phyloP scores from a whole-genome alignment of 2,113 vertebrate species.

The Puntigrus tetrazona region DNA sequence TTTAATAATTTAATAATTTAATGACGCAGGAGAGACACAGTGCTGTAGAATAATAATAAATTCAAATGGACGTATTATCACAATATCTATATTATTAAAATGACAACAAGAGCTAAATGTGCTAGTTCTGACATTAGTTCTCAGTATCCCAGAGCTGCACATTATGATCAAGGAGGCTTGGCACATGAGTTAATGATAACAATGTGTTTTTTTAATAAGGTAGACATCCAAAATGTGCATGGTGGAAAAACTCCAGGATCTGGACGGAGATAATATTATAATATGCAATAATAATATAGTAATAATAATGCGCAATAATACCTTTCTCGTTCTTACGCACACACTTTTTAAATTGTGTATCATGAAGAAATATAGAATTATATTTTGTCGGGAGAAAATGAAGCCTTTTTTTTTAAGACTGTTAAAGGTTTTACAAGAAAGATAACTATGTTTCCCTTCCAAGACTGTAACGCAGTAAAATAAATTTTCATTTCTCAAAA shows the following conservation, averaged over 20 bases:
- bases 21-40: neutral
- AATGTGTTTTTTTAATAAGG: neutral
- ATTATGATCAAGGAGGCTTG: neutral
- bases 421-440: neutral
- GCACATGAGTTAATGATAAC: neutral
- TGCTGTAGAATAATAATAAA: constrained; percentile 5
- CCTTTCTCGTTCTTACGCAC: neutral
- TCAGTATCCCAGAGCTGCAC: neutral
- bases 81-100: neutral
- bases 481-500: neutral
- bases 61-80: neutral
- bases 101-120: neutral
- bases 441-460: neutral
- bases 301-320: too few species aligned
- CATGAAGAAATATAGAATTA: neutral
- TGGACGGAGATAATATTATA: neutral
- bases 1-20: neutral
- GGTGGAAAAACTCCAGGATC: neutral
- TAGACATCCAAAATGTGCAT: neutral
- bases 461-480: neutral
- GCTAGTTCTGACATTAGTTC: neutral
- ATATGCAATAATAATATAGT: too few species aligned
- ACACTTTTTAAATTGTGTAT: neutral
- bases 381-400: neutral
- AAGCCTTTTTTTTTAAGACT: neutral